Conservation (phyloP, 2,113 vertebrate genomes). For the Saccopteryx leptura region DNA sequence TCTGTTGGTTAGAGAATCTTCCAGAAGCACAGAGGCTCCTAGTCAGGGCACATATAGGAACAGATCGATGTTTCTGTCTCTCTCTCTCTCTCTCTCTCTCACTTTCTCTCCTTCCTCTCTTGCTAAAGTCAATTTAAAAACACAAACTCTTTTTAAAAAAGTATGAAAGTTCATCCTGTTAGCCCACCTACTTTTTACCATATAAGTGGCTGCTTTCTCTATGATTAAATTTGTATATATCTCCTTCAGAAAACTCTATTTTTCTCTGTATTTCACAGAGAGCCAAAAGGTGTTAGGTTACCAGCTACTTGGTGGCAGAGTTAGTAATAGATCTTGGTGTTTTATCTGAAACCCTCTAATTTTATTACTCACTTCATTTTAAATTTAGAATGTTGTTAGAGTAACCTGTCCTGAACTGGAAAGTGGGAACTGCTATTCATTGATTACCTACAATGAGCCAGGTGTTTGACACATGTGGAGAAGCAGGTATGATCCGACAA, state of each 20-base stretch:
- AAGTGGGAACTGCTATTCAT: neutral
- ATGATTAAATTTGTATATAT: neutral
- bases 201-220: slow-evolving; percentile 5
- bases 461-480: neutral
- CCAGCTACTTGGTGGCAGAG: neutral
- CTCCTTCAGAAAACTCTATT: slow-evolving; percentile 21
- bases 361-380: slow-evolving; percentile 44
- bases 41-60: too few species aligned
- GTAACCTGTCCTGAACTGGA: neutral
- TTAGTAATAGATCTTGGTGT: neutral
- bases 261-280: slow-evolving; percentile 36
- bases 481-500: neutral
- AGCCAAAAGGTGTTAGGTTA: neutral
- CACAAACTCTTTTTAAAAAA: neutral
- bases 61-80: too few species aligned
- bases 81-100: too few species aligned
- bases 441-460: neutral
- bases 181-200: slow-evolving; percentile 24
- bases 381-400: neutral
- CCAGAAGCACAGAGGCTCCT: too few species aligned
- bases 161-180: neutral
- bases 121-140: too few species aligned
- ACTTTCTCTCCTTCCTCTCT: too few species aligned
- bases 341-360: neutral
- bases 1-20: too few species aligned